Percentiles rank a stretch among this genome's conserved stretches.
These are phyloP conservation scores for Psephotus haematonotus DNA, from an alignment of 2,113 vertebrate genomes.

Conservation along the genomic window DNA sequence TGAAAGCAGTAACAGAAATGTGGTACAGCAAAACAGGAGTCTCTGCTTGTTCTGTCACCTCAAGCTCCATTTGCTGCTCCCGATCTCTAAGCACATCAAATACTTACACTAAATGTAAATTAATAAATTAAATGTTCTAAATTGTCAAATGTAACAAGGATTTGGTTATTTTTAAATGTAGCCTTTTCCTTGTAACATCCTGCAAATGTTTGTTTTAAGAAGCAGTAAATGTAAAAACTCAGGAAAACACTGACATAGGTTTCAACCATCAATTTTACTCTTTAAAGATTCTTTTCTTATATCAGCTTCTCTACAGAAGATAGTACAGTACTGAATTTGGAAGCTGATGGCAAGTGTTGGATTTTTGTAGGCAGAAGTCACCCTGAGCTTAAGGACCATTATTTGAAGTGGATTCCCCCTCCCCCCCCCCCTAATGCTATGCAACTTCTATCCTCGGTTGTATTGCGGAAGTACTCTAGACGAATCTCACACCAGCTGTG, in stretches of 20 bases:
- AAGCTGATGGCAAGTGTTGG: background rate
- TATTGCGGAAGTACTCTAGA: background rate
- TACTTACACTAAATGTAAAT: background rate
- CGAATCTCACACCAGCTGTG: background rate
- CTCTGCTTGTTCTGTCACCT: background rate
- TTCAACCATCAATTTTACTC: background rate
- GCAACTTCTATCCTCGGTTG: background rate
- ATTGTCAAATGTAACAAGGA: background rate
- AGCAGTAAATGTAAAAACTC: background rate
- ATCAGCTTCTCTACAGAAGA: background rate
- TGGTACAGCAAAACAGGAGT: background rate
- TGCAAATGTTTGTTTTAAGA: background rate
- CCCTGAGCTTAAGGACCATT: background rate
- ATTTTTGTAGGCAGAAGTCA: background rate
- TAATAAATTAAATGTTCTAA: background rate
- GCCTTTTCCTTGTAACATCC: background rate
- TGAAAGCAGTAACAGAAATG: background rate
- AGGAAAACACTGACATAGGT: background rate
- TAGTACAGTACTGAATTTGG: background rate
- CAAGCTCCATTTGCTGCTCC: rapidly evolving
- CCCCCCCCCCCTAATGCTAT: background rate
- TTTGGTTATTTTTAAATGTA: background rate
- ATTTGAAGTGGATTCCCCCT: background rate
- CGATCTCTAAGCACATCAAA: background rate
- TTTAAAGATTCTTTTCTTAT: background rate